phyloP scores from a whole-genome alignment of 2,113 vertebrate species.

The Eulemur macaco region DNA sequence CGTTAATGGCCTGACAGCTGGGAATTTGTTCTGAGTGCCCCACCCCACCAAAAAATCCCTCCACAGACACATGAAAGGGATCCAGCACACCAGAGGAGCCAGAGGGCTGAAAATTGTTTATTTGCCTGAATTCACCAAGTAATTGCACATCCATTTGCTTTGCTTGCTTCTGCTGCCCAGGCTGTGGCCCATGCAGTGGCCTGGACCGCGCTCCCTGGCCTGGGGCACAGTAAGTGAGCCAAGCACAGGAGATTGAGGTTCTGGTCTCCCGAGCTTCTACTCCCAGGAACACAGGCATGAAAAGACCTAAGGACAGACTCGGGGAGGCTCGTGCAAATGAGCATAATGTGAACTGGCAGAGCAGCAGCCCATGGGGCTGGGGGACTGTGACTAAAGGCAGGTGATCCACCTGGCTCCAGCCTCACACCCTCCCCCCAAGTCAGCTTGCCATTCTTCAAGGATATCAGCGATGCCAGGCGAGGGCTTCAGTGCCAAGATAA shows the following conservation, averaged over 20 bases:
- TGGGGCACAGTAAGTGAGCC: neutral
- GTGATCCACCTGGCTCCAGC: neutral
- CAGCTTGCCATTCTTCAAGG: neutral
- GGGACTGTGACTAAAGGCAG: neutral
- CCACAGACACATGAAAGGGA: neutral
- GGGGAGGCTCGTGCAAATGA: neutral
- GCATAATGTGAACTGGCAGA: neutral
- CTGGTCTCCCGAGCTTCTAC: neutral
- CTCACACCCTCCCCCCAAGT: neutral
- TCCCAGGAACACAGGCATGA: neutral
- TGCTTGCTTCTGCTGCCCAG: neutral
- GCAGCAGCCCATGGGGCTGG: neutral
- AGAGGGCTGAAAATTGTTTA: neutral
- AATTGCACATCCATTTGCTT: neutral
- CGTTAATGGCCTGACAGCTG: neutral
- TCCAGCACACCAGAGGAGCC: neutral
- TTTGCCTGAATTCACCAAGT: slow-evolving; percentile 59
- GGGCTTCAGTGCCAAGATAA: neutral
- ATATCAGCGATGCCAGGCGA: neutral
- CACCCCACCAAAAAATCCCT: neutral
- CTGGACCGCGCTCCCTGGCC: neutral
- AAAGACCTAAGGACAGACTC: neutral
- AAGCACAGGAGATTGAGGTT: neutral
- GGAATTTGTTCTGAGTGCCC: neutral
- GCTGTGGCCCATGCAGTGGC: neutral